Evolutionary conservation across 2,888 invertebrate species (phyloP).

Genomic region (Spialia ferax): DNA sequence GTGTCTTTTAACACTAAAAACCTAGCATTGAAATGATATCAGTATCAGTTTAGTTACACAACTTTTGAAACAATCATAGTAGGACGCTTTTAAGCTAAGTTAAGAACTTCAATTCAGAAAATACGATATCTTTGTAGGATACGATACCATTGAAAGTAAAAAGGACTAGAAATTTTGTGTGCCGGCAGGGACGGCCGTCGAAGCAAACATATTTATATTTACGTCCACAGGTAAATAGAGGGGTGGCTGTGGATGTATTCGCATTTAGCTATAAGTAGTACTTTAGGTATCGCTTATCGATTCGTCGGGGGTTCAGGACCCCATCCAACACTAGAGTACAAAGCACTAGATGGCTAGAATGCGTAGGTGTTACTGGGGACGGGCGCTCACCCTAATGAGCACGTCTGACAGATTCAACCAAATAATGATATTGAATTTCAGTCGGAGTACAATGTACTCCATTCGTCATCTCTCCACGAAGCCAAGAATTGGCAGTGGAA

Average conservation of each 20-base stretch:
- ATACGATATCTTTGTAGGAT: no score
- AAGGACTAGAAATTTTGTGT: neutral
- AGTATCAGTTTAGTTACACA: no score
- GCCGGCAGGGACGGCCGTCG: constrained; percentile 4
- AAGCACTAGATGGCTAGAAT: constrained; percentile 17
- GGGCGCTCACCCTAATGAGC: constrained; percentile 29
- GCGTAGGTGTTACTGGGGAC: constrained; percentile 14
- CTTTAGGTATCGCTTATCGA: constrained; percentile 27
- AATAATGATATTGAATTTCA: constrained; percentile 30
- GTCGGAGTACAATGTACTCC: no score
- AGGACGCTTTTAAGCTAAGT: no score
- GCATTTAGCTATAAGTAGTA: constrained; percentile 33
- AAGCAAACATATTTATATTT: constrained; percentile 16
- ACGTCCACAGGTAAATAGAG: constrained; percentile 11
- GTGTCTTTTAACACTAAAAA: no score
- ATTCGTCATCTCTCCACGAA: no score
- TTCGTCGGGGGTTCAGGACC: constrained; percentile 28
- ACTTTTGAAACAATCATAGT: no score
- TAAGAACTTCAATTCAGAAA: no score
- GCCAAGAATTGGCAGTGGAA: no score
- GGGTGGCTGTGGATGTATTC: constrained; percentile 19
- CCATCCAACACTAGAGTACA: constrained; percentile 15
- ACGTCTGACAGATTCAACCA: constrained; percentile 22
- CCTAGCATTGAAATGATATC: no score
- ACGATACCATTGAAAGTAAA: neutral